These are phyloP conservation scores for Egretta garzetta DNA, from an alignment of 2,113 vertebrate genomes.

Conservation along the genomic window DNA sequence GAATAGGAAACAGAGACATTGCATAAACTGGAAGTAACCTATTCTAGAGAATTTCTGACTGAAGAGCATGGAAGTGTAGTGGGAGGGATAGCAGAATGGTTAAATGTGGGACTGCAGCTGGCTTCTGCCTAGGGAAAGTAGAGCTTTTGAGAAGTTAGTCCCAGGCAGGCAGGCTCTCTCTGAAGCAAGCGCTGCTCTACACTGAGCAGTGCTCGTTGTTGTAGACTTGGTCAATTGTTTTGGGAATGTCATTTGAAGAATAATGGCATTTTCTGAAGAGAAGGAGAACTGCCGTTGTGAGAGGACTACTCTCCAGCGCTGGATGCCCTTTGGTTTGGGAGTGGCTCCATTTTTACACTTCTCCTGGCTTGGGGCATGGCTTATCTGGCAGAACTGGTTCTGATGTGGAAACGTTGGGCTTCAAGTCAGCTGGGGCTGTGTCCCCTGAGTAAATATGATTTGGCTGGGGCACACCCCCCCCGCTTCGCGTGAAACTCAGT, in stretches of 20 bases:
- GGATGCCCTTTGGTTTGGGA: conserved; percentile 62
- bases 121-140: background rate
- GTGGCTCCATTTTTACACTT: conserved; percentile 47
- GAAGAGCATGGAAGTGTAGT: background rate
- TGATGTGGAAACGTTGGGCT: conserved; percentile 35
- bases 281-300: background rate
- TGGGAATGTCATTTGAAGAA: background rate
- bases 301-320: background rate
- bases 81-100: background rate
- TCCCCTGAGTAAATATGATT: conserved; percentile 25
- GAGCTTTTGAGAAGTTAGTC: background rate
- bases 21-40: background rate
- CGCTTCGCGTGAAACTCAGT: background rate
- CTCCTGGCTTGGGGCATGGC: conserved; percentile 46
- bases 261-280: background rate
- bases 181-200: background rate
- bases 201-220: accelerated
- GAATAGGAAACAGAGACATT: background rate
- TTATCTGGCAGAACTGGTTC: conserved; percentile 65
- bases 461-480: background rate
- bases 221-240: background rate
- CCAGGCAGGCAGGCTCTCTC: background rate
- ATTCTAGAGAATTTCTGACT: background rate
- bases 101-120: background rate
- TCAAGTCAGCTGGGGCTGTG: background rate